These are phyloP conservation scores for Hexactinellida sp. DNA, from an alignment of 37 sponge, comb jelly and placozoan species.

Conservation along the genomic window DNA sequence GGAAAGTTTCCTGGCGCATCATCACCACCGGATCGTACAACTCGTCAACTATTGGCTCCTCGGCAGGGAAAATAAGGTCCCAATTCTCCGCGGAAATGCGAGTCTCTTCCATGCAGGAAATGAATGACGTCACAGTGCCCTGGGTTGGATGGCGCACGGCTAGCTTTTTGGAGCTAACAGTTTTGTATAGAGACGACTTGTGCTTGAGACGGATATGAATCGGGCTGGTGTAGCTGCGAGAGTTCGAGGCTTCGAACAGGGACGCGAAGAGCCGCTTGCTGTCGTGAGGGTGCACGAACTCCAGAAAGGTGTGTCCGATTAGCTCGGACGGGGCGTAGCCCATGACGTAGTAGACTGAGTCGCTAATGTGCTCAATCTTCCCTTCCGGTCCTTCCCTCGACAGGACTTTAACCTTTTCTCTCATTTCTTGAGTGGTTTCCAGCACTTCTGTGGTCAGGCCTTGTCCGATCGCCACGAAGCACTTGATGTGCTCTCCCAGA, in stretches of 20 bases:
- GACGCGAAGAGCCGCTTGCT: neutral
- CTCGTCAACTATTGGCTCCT: neutral
- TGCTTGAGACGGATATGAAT: neutral
- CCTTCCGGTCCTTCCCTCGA: constrained; percentile 5
- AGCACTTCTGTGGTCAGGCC: neutral
- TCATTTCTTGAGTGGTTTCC: neutral
- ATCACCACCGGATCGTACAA: neutral
- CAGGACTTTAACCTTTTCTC: neutral
- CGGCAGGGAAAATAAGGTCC: neutral
- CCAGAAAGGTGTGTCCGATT: neutral
- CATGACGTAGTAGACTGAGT: neutral
- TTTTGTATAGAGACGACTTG: neutral
- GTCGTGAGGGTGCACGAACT: neutral
- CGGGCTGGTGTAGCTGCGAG: neutral
- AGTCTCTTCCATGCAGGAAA: constrained; percentile 7
- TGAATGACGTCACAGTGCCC: neutral
- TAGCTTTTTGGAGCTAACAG: neutral
- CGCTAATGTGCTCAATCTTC: neutral
- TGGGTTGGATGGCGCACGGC: neutral
- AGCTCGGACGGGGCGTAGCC: neutral
- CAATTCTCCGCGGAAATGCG: neutral
- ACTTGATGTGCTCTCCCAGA: neutral
- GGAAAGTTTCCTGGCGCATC: neutral
- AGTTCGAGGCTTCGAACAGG: neutral
- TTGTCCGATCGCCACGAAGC: neutral